phyloP scores from a whole-genome alignment of 2,888 invertebrate species.

The Philereme transversata region DNA sequence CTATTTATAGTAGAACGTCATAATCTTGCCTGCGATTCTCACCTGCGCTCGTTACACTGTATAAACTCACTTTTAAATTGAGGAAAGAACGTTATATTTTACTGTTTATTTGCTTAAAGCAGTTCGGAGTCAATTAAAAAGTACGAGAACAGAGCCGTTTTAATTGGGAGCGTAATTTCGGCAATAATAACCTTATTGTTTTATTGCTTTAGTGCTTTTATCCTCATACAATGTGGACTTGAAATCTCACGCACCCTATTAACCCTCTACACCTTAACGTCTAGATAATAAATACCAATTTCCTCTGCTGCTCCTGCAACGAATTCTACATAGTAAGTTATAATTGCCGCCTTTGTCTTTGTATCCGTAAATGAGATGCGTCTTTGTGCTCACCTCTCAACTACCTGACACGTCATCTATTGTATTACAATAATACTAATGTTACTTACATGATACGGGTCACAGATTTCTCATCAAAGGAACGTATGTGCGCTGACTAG shows the following conservation, averaged over 20 bases:
- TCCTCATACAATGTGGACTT: slow-evolving; percentile 28
- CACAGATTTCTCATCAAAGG: slow-evolving; percentile 39
- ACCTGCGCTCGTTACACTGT: slow-evolving; percentile 36
- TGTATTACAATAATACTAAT: slow-evolving; percentile 48
- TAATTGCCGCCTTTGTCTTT: slow-evolving; percentile 78
- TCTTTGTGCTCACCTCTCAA: slow-evolving; percentile 62
- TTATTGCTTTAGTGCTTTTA: slow-evolving; percentile 48
- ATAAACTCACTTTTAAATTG: slow-evolving; percentile 38
- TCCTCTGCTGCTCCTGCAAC: slow-evolving; percentile 35
- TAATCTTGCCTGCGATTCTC: slow-evolving; percentile 36
- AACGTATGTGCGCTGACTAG: slow-evolving; percentile 19
- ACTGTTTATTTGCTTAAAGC: slow-evolving; percentile 41
- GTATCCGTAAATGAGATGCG: slow-evolving; percentile 69
- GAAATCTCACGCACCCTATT: slow-evolving; percentile 25
- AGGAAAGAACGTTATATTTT: slow-evolving; percentile 38
- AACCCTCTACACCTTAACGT: slow-evolving; percentile 27
- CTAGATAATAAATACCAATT: slow-evolving; percentile 22
- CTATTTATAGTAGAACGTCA: neutral
- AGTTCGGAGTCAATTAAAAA: slow-evolving; percentile 40
- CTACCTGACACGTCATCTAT: slow-evolving; percentile 58
- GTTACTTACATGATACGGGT: slow-evolving; percentile 51
- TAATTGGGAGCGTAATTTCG: slow-evolving; percentile 40
- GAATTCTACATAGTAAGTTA: slow-evolving; percentile 34
- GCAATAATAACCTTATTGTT: slow-evolving; percentile 45
- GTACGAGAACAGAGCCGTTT: slow-evolving; percentile 33